Evolutionary conservation across 2,888 invertebrate species (phyloP).

Genomic region (Conops quadrifasciatus): DNA sequence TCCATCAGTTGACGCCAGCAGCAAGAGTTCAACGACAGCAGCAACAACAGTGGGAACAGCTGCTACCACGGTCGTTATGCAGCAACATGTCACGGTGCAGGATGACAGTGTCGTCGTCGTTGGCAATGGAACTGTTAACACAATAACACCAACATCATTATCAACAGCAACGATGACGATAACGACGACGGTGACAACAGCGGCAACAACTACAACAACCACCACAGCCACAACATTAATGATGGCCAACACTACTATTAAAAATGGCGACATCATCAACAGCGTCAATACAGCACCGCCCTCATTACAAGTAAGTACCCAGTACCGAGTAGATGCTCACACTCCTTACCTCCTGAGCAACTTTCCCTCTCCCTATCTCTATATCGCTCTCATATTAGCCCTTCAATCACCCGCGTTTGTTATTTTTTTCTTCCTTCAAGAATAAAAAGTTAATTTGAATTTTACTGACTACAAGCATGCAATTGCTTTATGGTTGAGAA

Average conservation of each 20-base stretch:
- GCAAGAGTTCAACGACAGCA: constrained; percentile 44
- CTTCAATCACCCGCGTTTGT: neutral
- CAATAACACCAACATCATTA: constrained; percentile 60
- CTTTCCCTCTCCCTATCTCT: no score
- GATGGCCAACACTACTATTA: constrained; percentile 67
- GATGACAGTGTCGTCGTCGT: constrained; percentile 50
- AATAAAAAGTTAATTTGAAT: neutral
- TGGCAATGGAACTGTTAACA: constrained; percentile 54
- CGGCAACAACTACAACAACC: constrained; percentile 48
- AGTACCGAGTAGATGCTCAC: neutral
- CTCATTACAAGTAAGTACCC: constrained; percentile 67
- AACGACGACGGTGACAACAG: constrained; percentile 67
- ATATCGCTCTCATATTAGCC: no score
- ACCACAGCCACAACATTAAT: constrained; percentile 55
- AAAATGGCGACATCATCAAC: constrained; percentile 70
- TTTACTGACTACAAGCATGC: neutral
- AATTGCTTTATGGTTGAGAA: neutral
- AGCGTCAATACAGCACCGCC: constrained; percentile 57
- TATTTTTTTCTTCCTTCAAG: constrained; percentile 26
- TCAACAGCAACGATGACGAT: constrained; percentile 57
- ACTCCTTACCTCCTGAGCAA: no score
- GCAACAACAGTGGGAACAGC: constrained; percentile 26
- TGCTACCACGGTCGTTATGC: constrained; percentile 48
- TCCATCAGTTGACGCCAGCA: constrained; percentile 58
- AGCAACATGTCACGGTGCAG: constrained; percentile 56